phyloP scores from a whole-genome alignment of 2,888 invertebrate genomes.

The Choristoneura rosaceana region DNA sequence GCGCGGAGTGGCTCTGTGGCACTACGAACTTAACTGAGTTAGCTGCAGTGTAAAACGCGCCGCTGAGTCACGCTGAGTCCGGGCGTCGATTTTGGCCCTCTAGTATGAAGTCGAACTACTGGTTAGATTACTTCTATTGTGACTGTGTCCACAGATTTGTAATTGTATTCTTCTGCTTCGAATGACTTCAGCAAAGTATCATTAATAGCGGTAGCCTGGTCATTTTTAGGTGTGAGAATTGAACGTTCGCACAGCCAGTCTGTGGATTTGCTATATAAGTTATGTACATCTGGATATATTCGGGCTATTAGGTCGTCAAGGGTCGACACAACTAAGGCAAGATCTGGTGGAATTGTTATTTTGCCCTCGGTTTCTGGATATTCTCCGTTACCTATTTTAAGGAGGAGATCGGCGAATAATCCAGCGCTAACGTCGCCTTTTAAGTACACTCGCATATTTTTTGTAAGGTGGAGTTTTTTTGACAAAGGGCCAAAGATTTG shows the following conservation, averaged over 20 bases:
- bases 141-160: background rate
- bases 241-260: slow-evolving; percentile 13
- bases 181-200: background rate
- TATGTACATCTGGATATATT: background rate
- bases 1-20: too few relatives aligned
- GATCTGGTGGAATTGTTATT: background rate
- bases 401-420: slow-evolving; percentile 42
- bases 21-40: too few relatives aligned
- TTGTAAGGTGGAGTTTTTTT: too few relatives aligned
- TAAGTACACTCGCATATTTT: slow-evolving; percentile 13
- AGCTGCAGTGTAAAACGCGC: too few relatives aligned
- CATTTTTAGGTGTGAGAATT: slow-evolving; percentile 29
- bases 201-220: background rate
- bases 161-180: background rate
- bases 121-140: too few relatives aligned
- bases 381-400: slow-evolving; percentile 45
- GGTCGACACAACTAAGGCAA: background rate
- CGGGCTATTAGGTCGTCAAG: background rate
- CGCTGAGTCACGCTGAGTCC: too few relatives aligned
- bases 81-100: too few relatives aligned
- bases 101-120: too few relatives aligned
- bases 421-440: slow-evolving; percentile 33
- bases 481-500: slow-evolving; percentile 10
- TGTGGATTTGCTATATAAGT: background rate
- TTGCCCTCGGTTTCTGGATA: background rate